A percentile compares a stretch with the other conserved stretches of the same genome.
phyloP scores from a whole-genome alignment of 2,113 vertebrate species.

The Elephas maximus region DNA sequence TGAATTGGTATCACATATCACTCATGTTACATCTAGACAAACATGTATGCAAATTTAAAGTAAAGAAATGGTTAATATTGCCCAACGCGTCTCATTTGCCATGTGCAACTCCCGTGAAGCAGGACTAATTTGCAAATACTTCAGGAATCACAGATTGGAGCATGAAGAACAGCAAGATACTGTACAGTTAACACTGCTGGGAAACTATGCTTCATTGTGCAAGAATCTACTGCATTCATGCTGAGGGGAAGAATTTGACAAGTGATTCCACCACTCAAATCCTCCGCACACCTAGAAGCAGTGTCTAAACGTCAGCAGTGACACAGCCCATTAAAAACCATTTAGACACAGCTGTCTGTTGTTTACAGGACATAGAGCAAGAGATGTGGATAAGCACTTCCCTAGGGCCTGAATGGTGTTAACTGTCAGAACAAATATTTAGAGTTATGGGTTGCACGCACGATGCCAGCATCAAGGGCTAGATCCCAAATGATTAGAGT shows the following conservation, averaged over 20 bases:
- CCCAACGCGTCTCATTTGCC: background rate
- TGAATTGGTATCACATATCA: background rate
- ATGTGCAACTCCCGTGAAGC: background rate
- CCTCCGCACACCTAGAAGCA: background rate
- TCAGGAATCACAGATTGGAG: background rate
- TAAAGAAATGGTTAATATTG: background rate
- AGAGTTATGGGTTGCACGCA: background rate
- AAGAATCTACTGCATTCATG: background rate
- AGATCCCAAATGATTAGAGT: background rate
- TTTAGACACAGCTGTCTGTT: background rate
- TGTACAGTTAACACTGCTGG: background rate
- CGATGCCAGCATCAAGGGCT: background rate
- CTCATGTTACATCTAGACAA: background rate
- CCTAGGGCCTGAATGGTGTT: background rate
- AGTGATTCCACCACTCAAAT: background rate
- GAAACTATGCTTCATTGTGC: background rate
- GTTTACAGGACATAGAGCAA: background rate
- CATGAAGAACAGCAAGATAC: background rate
- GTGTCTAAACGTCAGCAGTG: background rate
- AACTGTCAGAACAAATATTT: background rate
- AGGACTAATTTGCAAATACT: background rate
- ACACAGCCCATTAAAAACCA: background rate
- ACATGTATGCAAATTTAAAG: background rate
- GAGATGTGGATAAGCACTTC: background rate
- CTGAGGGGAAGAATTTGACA: background rate